Evolutionary conservation across 2,888 invertebrate genomes (phyloP).

Genomic region (Eristalis pertinax): DNA sequence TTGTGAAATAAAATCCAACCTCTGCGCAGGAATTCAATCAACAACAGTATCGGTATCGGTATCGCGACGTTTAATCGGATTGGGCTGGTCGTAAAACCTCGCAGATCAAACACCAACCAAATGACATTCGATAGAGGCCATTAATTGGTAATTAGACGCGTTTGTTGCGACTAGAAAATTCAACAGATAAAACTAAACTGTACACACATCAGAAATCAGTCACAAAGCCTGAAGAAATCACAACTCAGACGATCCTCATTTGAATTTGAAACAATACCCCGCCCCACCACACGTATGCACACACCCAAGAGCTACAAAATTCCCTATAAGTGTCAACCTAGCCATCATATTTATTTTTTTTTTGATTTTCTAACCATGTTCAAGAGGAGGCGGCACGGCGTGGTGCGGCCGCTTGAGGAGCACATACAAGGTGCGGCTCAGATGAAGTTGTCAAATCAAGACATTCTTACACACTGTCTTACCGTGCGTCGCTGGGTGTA

Average conservation of each 20-base stretch:
- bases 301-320: conserved; percentile 12
- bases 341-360: conserved; percentile 28
- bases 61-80: conserved; percentile 3
- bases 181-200: conserved; percentile 1
- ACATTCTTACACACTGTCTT: conserved; percentile 36
- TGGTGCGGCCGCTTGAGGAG: background rate
- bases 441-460: conserved; percentile 45
- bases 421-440: conserved; percentile 31
- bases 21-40: background rate
- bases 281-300: background rate
- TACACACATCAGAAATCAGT: background rate
- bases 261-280: conserved; percentile 10
- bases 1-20: conserved; percentile 5
- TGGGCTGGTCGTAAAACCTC: background rate
- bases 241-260: background rate
- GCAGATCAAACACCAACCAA: background rate
- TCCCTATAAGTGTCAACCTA: conserved; percentile 35
- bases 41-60: background rate
- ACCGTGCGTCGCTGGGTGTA: conserved; percentile 5
- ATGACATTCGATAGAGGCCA: conserved; percentile 11
- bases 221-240: too few species aligned
- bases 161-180: conserved; percentile 11
- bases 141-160: conserved; percentile 28
- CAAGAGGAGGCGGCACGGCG: background rate
- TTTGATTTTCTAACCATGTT: background rate